phyloP scores from a whole-genome alignment of 2,888 invertebrate species.

The Ectemnius cavifrons region DNA sequence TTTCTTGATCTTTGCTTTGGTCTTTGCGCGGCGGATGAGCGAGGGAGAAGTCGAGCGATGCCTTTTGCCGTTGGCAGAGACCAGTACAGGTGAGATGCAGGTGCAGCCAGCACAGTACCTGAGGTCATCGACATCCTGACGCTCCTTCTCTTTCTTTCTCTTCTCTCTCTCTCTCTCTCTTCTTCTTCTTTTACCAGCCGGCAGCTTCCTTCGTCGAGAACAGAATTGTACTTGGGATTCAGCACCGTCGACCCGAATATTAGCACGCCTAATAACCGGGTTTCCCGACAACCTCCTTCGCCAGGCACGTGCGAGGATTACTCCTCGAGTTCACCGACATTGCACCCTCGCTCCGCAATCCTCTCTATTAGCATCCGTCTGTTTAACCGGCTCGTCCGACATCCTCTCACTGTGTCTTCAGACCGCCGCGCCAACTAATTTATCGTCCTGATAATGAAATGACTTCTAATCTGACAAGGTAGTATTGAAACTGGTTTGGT shows the following conservation, averaged over 20 bases:
- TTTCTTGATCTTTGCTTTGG: constrained; percentile 27
- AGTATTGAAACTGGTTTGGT: too few relatives aligned
- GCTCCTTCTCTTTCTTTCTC: constrained; percentile 10
- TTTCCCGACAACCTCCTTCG: not conserved
- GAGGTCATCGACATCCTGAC: constrained; percentile 55
- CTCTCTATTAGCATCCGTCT: too few relatives aligned
- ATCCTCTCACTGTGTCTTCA: too few relatives aligned
- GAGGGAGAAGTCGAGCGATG: not conserved
- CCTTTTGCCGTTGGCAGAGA: not conserved
- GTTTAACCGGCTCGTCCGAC: too few relatives aligned
- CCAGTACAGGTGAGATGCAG: constrained; percentile 56
- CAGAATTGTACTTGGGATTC: constrained; percentile 5
- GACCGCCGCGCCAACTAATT: too few relatives aligned
- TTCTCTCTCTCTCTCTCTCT: constrained; percentile 5
- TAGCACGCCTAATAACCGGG: not conserved
- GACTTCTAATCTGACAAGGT: too few relatives aligned
- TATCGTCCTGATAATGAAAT: too few relatives aligned
- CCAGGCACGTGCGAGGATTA: too few relatives aligned
- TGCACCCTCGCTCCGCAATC: too few relatives aligned
- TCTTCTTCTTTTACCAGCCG: constrained; percentile 13
- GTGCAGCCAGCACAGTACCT: constrained; percentile 53
- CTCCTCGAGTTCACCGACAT: too few relatives aligned
- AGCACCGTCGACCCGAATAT: not conserved
- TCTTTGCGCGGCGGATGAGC: too few relatives aligned
- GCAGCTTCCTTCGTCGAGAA: constrained; percentile 15